Evolutionary conservation across 2,797 vertebrate species (phyloP), one percentile per base, ranked within the genome.

Genomic region (Picus viridis): DNA sequence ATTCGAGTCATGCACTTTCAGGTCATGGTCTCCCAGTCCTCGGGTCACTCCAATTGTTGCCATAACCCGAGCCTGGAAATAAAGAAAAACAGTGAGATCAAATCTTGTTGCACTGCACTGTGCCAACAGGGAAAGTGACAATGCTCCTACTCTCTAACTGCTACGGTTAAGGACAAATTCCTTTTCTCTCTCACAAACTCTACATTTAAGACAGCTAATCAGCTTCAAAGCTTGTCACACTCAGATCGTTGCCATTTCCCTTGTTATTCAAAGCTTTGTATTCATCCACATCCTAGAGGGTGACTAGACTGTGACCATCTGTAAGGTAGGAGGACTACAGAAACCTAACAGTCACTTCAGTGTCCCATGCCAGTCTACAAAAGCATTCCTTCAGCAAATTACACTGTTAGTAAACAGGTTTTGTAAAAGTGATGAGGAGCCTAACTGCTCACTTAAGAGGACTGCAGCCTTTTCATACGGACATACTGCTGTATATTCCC

Each of bases 21-120:
- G 98, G 83, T 99, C 99, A 86, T 99, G 99, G 97, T 99, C 99
- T 47, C 99, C 99, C 4, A 99, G 98, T 81, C 99, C 99, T 95
- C 99, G 98, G 16, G 99, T 99, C 93, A 99, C 99, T 59, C 99
- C 99, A 81, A 99, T 99, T 80, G 99, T 99, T 53, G 99, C 99
- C 98, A 99, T 97, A 81, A 99, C 99, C 11, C 99, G 99, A 76
- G 99, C 99, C 99, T 99, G 96, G 49, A 95, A 94, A 76, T 39
- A 88, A 70, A 96, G 53, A 86, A 94, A 86, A 93, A 29, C 61
- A 69, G 80, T 3, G 7, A 7, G 34, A 89, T 80, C 61, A 95
- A 86, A 86, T 59, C 29, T 54, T 64, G 6, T 65, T 82, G 70
- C 13, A 5, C 23, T 11, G 49, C n/a, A 64, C 39, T 49, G 26